phyloP scores from a whole-genome alignment of 2,113 vertebrate species.

The Otis tarda region DNA sequence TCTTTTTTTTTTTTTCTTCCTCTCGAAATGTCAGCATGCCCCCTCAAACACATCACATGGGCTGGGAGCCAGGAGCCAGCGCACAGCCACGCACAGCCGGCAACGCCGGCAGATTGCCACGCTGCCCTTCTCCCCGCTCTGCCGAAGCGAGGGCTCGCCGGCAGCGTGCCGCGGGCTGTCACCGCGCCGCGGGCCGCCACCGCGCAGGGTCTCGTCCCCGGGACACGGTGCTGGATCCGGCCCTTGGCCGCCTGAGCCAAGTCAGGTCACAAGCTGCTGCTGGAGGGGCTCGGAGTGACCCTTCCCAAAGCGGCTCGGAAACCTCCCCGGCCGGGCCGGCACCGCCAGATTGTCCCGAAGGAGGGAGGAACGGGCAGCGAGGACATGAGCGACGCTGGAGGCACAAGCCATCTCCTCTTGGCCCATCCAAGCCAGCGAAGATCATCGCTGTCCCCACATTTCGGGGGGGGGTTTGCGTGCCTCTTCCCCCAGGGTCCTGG shows the following conservation, averaged over 20 bases:
- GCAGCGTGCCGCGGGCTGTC: neutral
- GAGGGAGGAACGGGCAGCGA: neutral
- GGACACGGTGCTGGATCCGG: rapidly evolving
- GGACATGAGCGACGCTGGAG: neutral
- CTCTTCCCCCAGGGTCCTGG: neutral
- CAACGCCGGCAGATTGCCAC: neutral
- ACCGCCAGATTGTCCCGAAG: neutral
- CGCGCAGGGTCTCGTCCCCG: neutral
- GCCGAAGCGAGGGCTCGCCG: neutral
- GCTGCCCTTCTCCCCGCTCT: neutral
- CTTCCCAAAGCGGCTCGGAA: neutral
- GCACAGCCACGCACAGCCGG: neutral
- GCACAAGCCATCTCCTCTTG: neutral
- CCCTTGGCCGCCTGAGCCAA: neutral
- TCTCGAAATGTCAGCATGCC: constrained; percentile 10
- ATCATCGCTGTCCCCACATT: rapidly evolving
- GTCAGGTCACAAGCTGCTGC: neutral
- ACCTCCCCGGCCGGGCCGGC: neutral
- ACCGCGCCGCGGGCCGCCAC: neutral
- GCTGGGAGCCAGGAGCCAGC: neutral
- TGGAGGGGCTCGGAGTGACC: neutral
- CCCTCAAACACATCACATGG: neutral
- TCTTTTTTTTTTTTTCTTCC: neutral
- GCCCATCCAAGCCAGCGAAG: neutral
- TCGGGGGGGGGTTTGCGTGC: rapidly evolving